A percentile compares a stretch with the other conserved stretches of the same genome.
Conservation (phyloP, 1,140 invertebrate genomes). For the Gonioctena quinquepunctata region DNA sequence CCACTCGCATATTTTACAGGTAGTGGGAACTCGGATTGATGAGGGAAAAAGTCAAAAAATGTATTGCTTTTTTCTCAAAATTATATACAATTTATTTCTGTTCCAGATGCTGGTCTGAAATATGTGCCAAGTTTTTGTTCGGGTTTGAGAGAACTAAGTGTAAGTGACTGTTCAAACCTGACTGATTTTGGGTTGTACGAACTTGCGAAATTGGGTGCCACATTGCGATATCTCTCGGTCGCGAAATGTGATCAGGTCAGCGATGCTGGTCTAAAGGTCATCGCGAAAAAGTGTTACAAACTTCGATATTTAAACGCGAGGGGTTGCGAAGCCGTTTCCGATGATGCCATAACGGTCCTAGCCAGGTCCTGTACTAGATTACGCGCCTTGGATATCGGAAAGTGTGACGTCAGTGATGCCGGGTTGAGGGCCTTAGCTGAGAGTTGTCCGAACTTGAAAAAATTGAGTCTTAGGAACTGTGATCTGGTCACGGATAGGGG, state of each 20-base stretch:
- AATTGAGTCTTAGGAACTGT: slow-evolving; percentile 86
- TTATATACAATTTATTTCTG: slow-evolving; percentile 14
- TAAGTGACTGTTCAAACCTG: slow-evolving; percentile 86
- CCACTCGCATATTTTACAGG: too few relatives aligned
- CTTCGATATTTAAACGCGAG: slow-evolving; percentile 87
- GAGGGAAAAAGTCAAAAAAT: too few relatives aligned
- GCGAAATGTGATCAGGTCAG: slow-evolving; percentile 86
- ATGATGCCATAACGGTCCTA: slow-evolving; percentile 82
- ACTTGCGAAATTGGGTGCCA: slow-evolving; percentile 82
- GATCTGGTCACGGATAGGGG: slow-evolving; percentile 87
- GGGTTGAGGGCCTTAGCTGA: slow-evolving; percentile 83
- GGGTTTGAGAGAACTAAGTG: slow-evolving; percentile 80
- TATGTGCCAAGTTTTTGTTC: slow-evolving; percentile 85
- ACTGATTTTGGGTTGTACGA: slow-evolving; percentile 92
- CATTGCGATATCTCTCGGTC: slow-evolving; percentile 82
- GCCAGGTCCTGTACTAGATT: slow-evolving; percentile 82
- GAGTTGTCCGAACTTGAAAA: slow-evolving; percentile 87
- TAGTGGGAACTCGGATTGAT: too few relatives aligned
- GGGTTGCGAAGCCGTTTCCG: slow-evolving; percentile 89
- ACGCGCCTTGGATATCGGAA: slow-evolving; percentile 85
- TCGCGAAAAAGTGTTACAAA: slow-evolving; percentile 86
- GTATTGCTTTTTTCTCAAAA: too few relatives aligned
- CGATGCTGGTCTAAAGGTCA: slow-evolving; percentile 83
- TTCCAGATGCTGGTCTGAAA: slow-evolving; percentile 73
- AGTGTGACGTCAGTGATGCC: slow-evolving; percentile 89